Base-by-base conservation (phyloP, 2,888 invertebrate genomes). In the Tricholauxania praeusta region DNA sequence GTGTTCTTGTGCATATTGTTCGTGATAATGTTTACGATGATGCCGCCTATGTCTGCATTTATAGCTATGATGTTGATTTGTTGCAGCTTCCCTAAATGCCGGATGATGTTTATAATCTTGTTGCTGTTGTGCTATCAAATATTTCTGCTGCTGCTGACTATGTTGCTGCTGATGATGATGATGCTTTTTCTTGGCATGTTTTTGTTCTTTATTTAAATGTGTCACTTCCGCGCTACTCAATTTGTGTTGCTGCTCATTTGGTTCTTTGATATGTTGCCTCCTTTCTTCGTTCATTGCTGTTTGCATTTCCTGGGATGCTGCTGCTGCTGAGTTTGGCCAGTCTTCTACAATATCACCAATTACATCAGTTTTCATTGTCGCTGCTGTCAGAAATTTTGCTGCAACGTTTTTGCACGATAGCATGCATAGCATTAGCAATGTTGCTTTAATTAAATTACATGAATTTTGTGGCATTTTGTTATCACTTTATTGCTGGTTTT, bases 1-100 rank as follows among this genome's bases (percentile, higher is more conserved):
- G 6, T 67, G 72, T 60, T 77, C 62, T 28, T 75, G 52, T 32
- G 70, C n/a, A 32, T 32, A 66, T 12, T 73, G 71, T 10, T 72
- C 74, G 15, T 32, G 63, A 12, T 59, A n/a, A 48, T 69, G 28
- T n/a, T 49, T 14, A 19, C 59, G 19, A 10, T 59, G 49, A 48
- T 68, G 57, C 28, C 17, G 14, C 15, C 53, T 17, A 28, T 66
- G 53, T 15, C n/a, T 15, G 22, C 19, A 6, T 32, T 53, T 15
- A 66, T 17, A 6, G 15, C 53, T 17, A 39, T 48, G 53, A 32
- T 17, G 47, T 39, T 57, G 47, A 15, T 49, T 12, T 15, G 55
- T 12, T 57, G 47, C 19, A 51, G 47, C 48, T 57, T 62, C 73
- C 28, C 49, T 17, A 64, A 22, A 49, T 12, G n/a, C 64, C 12